Evolutionary conservation across 1,140 invertebrate genomes (phyloP), one percentile per base, ranked within the genome.

Genomic region (Gonioctena quinquepunctata): DNA sequence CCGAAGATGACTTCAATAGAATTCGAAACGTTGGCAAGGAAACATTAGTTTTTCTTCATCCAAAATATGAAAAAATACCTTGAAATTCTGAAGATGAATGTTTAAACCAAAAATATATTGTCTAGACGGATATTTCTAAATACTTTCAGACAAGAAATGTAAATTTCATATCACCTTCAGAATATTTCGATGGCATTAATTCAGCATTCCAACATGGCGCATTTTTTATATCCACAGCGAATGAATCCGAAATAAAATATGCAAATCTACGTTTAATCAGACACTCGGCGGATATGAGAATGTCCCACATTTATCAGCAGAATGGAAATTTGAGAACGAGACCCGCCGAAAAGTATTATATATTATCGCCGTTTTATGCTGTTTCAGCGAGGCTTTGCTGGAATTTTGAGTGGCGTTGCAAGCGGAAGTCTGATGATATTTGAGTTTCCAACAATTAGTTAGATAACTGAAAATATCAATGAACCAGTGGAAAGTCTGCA

Each of bases 281-380:
- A 62, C 60, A 62, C 23, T 25, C 28, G 19, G 60, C 60, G 60
- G 60, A 62, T 42, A 62, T 62, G 60, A 62, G 42, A 62, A 62
- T 48, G 60, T 48, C 33, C 60, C 60, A 62, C 60, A 62, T 62
- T 62, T 62, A 62, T 62, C 60, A 62, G 42, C 60, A 33, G 60
- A 28, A 62, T 62, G 16, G 22, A 62, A 62, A 62, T 62, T 62
- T 42, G 42, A 62, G 60, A 62, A 42, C 60, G 33, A 21, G 60
- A 25, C 11, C 26, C 60, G 23, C n/a, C 27, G 28, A 59, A 62
- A 62, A 27, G 27, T 22, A 62, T 62, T 60, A 60, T 60, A 60
- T 60, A 60, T 60, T 62, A 62, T 62, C 60, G 52, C 19, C 18
- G 52, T 54, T 54, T 54, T 62, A 22, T 48, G 60, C 60, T 48